These are phyloP conservation scores for Medauroidea extradentata DNA, from an alignment of 1,140 invertebrate species.

Conservation along the genomic window DNA sequence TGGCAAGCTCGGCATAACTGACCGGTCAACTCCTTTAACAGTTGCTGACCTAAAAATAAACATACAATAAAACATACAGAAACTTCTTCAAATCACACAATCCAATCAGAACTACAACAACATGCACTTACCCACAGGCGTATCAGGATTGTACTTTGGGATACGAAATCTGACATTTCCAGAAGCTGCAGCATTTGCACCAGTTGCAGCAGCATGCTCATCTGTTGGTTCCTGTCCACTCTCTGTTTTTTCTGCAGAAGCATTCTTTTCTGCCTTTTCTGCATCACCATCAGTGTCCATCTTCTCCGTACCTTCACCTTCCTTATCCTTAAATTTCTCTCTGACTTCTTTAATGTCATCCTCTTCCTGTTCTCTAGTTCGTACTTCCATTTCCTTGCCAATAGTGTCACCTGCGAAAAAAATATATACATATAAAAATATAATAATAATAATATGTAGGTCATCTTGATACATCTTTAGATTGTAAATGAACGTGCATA, in stretches of 20 bases:
- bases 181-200: background rate
- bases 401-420: slow-evolving; percentile 8
- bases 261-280: slow-evolving; percentile 45
- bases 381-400: slow-evolving; percentile 13
- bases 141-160: slow-evolving; percentile 22
- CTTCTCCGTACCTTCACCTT: slow-evolving; percentile 36
- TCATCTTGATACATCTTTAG: background rate
- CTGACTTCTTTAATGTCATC: slow-evolving; percentile 12
- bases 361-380: slow-evolving; percentile 14
- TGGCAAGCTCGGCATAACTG: slow-evolving; percentile 25
- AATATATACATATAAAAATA: slow-evolving; percentile 1
- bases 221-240: slow-evolving; percentile 37
- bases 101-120: too few relatives aligned
- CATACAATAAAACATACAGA: too few relatives aligned
- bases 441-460: background rate
- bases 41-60: slow-evolving; percentile 19
- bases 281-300: slow-evolving; percentile 43
- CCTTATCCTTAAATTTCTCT: slow-evolving; percentile 4
- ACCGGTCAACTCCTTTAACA: slow-evolving; percentile 23
- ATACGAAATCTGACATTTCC: slow-evolving; percentile 6
- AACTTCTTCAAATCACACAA: too few relatives aligned
- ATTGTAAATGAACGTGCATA: too few relatives aligned
- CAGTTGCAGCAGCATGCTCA: slow-evolving; percentile 22
- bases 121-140: slow-evolving; percentile 20
- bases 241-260: slow-evolving; percentile 36